Evolutionary conservation across 2,113 vertebrate genomes (phyloP), one percentile per base, ranked within the genome.

Genomic region (Odobenus rosmarus): DNA sequence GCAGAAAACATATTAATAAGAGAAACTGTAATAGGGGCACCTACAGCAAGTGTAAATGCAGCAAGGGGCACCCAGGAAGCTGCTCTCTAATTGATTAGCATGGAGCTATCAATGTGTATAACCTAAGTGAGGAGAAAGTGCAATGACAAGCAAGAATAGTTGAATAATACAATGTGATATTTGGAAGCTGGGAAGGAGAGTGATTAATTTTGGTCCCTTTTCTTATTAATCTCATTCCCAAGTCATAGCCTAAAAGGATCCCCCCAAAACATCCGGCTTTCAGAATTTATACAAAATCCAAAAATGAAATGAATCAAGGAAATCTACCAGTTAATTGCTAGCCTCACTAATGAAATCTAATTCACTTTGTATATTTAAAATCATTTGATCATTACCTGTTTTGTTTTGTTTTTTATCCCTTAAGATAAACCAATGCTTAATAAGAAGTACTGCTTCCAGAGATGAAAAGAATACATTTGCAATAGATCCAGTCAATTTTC

Each of bases 1-100:
- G 99, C 99, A 98, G 99, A 99, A 99, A 99, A 99, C 99, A 99
- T 99, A 99, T 99, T 99, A 99, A 99, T 99, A 99, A 99, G 98
- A 99, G 98, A 98, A 98, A 98, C 98, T 98, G 98, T 99, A 99
- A 99, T 98, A 98, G 98, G 98, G 98, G 95, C 99, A 99, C 98
- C 99, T 98, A 97, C 98, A 99, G 98, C 98, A 98, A 99, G 97
- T 98, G 97, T 98, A 98, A 98, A 98, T 98, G 97, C 93, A 98
- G 98, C 98, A 98, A 98, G 97, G 98, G 98, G 98, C 98, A 97
- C 97, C 97, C 97, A 97, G 98, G 98, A 98, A 99, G 88, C 98
- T 97, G 97, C 98, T 98, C 98, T 98, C 98, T 99, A 99, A 99
- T 99, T 99, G 99, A 99, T 99, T 98, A 99, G 98, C 98, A 98